Percentiles rank a stretch among this genome's conserved stretches.
Conservation (phyloP, 2,888 invertebrate species). For the Eupithecia exiguata region DNA sequence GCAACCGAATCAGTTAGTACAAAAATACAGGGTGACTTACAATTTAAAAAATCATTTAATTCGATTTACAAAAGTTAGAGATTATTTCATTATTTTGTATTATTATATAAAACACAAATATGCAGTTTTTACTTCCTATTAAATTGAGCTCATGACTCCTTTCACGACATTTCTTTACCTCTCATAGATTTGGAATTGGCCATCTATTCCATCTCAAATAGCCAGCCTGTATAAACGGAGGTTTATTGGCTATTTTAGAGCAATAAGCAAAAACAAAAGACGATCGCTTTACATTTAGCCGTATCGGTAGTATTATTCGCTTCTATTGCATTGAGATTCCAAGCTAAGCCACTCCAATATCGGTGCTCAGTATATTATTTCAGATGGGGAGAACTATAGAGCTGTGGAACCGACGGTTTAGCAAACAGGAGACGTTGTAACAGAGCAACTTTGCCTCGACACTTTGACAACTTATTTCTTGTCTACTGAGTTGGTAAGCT, state of each 20-base stretch:
- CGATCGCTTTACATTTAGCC: slow-evolving; percentile 70
- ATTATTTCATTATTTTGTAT: too few relatives aligned
- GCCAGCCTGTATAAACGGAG: too few relatives aligned
- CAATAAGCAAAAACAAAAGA: slow-evolving; percentile 44
- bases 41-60: too few relatives aligned
- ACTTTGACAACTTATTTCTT: slow-evolving; percentile 84
- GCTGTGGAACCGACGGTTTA: slow-evolving; percentile 81
- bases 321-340: slow-evolving; percentile 68
- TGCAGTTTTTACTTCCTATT: too few relatives aligned
- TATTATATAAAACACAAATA: too few relatives aligned
- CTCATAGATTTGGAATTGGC: too few relatives aligned
- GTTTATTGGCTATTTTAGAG: background rate
- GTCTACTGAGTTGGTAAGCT: slow-evolving; percentile 75
- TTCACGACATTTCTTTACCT: too few relatives aligned
- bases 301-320: slow-evolving; percentile 59
- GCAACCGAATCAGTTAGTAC: too few relatives aligned
- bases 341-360: slow-evolving; percentile 73
- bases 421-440: slow-evolving; percentile 78
- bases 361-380: slow-evolving; percentile 77
- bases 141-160: too few relatives aligned
- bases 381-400: slow-evolving; percentile 74
- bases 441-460: slow-evolving; percentile 78
- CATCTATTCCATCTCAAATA: too few relatives aligned
- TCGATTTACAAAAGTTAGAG: too few relatives aligned
- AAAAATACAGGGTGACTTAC: too few relatives aligned